Evolutionary conservation across 1,140 invertebrate genomes (phyloP).

Genomic region (Drosophila chauvacae): DNA sequence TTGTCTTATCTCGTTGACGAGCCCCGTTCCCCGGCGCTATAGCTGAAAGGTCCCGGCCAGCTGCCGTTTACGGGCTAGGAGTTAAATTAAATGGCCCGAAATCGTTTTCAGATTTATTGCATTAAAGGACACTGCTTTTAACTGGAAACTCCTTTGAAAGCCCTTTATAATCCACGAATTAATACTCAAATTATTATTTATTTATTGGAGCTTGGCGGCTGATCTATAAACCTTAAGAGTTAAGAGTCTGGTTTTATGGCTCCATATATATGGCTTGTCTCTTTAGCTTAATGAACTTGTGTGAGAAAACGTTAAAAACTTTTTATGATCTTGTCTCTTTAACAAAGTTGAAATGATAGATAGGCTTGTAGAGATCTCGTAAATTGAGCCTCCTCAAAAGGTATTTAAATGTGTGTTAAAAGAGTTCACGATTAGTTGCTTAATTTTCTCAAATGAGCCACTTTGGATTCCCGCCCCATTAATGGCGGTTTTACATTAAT

Average conservation of each 20-base stretch:
- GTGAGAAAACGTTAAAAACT: slow-evolving; percentile 55
- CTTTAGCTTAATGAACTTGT: slow-evolving; percentile 64
- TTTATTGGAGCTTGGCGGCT: slow-evolving; percentile 26
- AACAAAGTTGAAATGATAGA: slow-evolving; percentile 45
- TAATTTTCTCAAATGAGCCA: slow-evolving; percentile 13
- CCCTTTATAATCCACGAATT: slow-evolving; percentile 6
- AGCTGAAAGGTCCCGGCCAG: slow-evolving; percentile 28
- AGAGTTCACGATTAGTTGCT: slow-evolving; percentile 18
- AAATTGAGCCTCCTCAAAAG: slow-evolving; percentile 35
- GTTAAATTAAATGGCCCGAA: slow-evolving; percentile 5
- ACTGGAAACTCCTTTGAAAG: slow-evolving; percentile 3
- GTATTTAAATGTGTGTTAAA: slow-evolving; percentile 29
- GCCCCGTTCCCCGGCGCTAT: slow-evolving; percentile 23
- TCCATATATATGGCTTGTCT: slow-evolving; percentile 42
- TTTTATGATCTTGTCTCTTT: slow-evolving; percentile 56
- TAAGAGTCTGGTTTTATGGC: slow-evolving; percentile 41
- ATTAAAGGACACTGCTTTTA: slow-evolving; percentile 8
- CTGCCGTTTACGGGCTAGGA: slow-evolving; percentile 47
- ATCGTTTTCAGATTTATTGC: slow-evolving; percentile 1
- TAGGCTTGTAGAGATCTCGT: slow-evolving; percentile 50
- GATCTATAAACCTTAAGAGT: slow-evolving; percentile 51
- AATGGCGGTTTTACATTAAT: neutral
- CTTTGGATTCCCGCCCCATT: neutral
- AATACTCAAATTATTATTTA: slow-evolving; percentile 36
- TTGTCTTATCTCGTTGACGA: slow-evolving; percentile 70